A percentile compares a stretch with the other conserved stretches of the same genome.
These are phyloP conservation scores for Hololepta plana DNA, from an alignment of 2,888 invertebrate genomes.

Conservation along the genomic window DNA sequence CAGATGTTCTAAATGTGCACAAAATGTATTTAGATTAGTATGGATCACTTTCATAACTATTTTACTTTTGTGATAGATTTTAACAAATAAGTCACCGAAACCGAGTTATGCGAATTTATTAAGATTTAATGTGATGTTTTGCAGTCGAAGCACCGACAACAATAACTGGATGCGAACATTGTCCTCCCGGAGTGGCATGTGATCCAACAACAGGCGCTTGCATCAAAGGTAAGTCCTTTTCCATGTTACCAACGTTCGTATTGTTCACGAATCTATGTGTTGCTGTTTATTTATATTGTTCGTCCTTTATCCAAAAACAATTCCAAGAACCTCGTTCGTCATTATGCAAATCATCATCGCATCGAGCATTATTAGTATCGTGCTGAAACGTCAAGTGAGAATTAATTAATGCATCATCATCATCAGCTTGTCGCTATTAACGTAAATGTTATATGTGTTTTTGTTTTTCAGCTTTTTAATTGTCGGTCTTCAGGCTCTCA, in stretches of 20 bases:
- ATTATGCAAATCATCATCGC: no score
- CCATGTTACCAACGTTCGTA: background rate
- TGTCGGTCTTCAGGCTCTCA: no score
- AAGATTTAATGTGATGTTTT: slow-evolving; percentile 1
- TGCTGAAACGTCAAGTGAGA: no score
- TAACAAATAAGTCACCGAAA: no score
- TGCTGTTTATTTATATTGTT: slow-evolving; percentile 1
- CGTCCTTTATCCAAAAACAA: slow-evolving; percentile 5
- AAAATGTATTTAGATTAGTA: no score
- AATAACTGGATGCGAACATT: slow-evolving; percentile 47
- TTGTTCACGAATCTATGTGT: slow-evolving; percentile 2
- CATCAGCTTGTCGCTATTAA: no score
- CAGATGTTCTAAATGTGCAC: no score
- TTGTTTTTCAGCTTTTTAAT: slow-evolving; percentile 20
- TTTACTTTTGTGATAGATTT: no score
- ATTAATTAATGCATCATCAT: no score
- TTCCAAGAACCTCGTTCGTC: no score
- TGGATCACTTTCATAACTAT: no score
- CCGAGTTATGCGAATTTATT: background rate
- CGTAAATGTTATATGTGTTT: slow-evolving; percentile 9
- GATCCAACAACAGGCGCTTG: slow-evolving; percentile 67
- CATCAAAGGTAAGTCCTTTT: slow-evolving; percentile 52
- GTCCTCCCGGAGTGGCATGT: slow-evolving; percentile 59
- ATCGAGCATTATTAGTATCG: no score
- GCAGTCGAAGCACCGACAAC: slow-evolving; percentile 15